These are phyloP conservation scores for Xyliphius kryptos DNA, from an alignment of 2,113 vertebrate genomes.

Conservation along the genomic window DNA sequence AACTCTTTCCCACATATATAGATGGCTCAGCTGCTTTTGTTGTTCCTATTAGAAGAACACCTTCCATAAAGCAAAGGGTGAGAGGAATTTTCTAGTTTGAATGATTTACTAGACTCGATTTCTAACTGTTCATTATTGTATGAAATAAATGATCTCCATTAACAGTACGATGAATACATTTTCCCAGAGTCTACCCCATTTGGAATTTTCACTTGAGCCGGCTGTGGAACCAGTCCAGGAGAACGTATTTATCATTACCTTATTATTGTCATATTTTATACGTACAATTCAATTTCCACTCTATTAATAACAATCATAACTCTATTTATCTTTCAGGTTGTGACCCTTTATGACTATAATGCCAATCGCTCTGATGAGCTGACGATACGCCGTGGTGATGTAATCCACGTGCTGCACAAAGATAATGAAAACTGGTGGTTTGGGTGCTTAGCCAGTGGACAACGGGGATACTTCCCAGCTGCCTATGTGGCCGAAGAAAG, in stretches of 20 bases:
- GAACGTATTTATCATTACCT: no score
- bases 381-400: conserved; percentile 82
- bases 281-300: no score
- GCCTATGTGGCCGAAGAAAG: conserved; percentile 83
- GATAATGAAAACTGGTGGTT: conserved; percentile 99
- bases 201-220: conserved; percentile 49
- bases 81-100: conserved; percentile 42
- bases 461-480: conserved; percentile 94
- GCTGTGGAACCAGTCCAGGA: conserved; percentile 57
- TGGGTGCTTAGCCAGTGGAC: conserved; percentile 78
- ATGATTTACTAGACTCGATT: no score
- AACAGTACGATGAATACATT: no score
- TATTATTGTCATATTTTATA: no score
- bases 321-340: conserved; percentile 78
- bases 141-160: no score
- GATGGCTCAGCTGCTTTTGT: conserved; percentile 73
- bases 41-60: conserved; percentile 62
- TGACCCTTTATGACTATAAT: conserved; percentile 92
- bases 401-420: conserved; percentile 96
- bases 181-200: conserved; percentile 52
- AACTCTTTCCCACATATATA: conserved; percentile 47
- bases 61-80: conserved; percentile 71
- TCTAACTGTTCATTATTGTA: no score
- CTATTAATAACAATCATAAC: no score
- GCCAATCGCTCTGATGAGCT: conserved; percentile 94